A percentile compares a stretch with the other conserved stretches of the same genome.
phyloP scores from a whole-genome alignment of 2,113 vertebrate species.

The Syngnathus typhle region DNA sequence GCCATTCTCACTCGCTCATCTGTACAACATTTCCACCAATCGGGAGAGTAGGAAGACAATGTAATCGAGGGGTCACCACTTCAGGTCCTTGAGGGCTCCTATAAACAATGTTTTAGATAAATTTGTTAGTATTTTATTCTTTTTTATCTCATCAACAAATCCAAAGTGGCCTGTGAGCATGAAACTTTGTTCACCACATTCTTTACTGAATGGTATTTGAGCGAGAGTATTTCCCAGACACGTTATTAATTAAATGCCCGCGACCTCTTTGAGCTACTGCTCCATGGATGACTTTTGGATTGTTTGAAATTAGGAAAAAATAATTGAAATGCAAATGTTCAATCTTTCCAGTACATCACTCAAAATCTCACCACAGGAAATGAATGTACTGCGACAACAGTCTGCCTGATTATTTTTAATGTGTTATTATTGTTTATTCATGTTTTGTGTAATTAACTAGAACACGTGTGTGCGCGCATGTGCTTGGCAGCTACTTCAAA shows the following conservation, averaged over 20 bases:
- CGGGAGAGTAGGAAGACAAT: not conserved
- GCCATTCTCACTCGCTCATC: not conserved
- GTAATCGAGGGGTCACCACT: not conserved
- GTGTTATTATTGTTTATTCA: not conserved
- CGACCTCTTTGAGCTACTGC: not conserved
- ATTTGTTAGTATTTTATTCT: too few species aligned
- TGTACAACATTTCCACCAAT: not conserved
- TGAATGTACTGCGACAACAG: not conserved
- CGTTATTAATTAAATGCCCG: too few species aligned
- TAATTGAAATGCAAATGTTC: not conserved
- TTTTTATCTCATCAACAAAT: too few species aligned
- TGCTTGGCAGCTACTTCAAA: constrained; percentile 85
- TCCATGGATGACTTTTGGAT: too few species aligned
- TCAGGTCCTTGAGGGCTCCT: too few species aligned
- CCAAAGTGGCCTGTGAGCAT: not conserved
- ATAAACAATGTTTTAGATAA: too few species aligned
- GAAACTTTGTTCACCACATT: not conserved
- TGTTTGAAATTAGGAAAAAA: not conserved
- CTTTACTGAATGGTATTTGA: not conserved
- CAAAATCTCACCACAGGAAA: not conserved
- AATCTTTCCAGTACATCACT: not conserved
- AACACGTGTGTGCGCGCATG: not conserved
- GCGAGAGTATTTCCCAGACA: too few species aligned
- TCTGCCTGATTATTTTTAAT: not conserved
- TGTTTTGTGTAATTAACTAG: not conserved